These are phyloP conservation scores for Timema podura DNA, from an alignment of 2,888 invertebrate genomes.

Conservation along the genomic window DNA sequence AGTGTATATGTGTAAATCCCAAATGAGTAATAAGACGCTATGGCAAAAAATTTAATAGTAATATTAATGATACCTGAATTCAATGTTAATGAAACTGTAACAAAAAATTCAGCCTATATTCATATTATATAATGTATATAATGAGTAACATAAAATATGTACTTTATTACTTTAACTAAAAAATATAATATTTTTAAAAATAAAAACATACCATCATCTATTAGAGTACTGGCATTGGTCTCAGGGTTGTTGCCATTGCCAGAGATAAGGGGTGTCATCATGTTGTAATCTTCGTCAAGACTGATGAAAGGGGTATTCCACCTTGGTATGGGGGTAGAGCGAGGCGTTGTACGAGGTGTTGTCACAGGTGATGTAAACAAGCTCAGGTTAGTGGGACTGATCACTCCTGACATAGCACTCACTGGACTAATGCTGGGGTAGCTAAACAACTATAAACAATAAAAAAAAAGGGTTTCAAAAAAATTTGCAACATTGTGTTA, in stretches of 20 bases:
- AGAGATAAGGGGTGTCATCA: constrained; percentile 73
- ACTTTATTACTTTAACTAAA: not conserved
- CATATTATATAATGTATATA: not conserved
- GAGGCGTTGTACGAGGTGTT: constrained; percentile 66
- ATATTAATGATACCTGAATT: not conserved
- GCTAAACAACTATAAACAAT: constrained; percentile 73
- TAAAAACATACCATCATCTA: constrained; percentile 67
- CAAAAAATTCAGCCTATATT: too few species aligned
- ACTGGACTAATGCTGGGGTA: constrained; percentile 84
- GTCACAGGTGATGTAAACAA: constrained; percentile 71
- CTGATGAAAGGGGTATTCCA: constrained; percentile 89
- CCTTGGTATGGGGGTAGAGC: constrained; percentile 55
- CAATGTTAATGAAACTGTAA: not conserved
- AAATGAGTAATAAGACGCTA: not conserved
- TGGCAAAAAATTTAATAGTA: not conserved
- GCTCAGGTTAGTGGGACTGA: constrained; percentile 83
- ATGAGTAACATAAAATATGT: not conserved
- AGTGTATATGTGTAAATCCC: not conserved
- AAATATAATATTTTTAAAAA: not conserved
- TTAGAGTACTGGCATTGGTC: constrained; percentile 66
- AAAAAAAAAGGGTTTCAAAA: too few species aligned
- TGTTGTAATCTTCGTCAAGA: constrained; percentile 91
- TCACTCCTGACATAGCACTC: constrained; percentile 70
- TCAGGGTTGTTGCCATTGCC: constrained; percentile 54
- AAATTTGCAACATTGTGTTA: too few species aligned